A percentile compares a stretch with the other conserved stretches of the same genome.
These are phyloP conservation scores for Protobothrops flavoviridis DNA, from an alignment of 2,113 vertebrate genomes.

Conservation along the genomic window DNA sequence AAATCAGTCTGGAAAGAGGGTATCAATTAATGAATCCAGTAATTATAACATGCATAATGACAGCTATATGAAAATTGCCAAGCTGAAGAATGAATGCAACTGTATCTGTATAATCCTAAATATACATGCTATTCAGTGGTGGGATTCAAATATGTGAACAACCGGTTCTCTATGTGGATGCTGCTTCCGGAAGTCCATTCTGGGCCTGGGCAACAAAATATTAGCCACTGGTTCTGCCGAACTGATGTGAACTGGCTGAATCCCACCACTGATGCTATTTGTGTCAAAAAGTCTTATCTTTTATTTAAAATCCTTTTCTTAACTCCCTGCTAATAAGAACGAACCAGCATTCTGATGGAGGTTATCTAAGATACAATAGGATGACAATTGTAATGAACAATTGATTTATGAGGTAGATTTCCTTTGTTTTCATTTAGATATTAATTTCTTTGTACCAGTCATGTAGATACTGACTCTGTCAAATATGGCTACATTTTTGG, in stretches of 20 bases:
- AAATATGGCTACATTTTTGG: background rate
- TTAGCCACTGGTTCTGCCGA: no score
- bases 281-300: background rate
- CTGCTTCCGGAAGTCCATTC: no score
- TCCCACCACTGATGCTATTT: no score
- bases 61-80: conserved; percentile 16
- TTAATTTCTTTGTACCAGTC: background rate
- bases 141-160: no score
- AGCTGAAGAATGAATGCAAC: background rate
- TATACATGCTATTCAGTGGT: no score
- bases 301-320: background rate
- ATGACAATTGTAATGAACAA: background rate
- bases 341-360: background rate
- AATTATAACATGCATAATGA: conserved; percentile 24
- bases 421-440: background rate
- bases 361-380: background rate
- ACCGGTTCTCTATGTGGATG: no score
- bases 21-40: conserved; percentile 27
- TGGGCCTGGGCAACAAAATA: no score
- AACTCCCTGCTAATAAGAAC: background rate
- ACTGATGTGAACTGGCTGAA: no score
- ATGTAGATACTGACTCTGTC: background rate
- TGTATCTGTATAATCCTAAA: background rate
- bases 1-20: conserved; percentile 24
- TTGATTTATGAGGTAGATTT: background rate